phyloP scores from a whole-genome alignment of 2,113 vertebrate genomes.

The Melanerpes aurifrons region DNA sequence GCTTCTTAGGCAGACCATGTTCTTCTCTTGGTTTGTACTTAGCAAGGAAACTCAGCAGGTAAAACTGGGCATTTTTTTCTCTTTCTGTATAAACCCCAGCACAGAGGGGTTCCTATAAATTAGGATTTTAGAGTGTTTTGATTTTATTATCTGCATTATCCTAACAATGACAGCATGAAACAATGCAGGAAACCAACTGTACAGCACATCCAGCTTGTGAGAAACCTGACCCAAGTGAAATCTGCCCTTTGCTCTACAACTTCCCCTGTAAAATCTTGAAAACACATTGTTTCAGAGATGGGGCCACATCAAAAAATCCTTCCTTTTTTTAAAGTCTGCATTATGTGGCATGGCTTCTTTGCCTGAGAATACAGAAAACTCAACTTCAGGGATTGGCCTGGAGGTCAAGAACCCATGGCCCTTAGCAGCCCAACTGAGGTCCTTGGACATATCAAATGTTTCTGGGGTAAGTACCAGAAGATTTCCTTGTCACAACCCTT shows the following conservation, averaged over 20 bases:
- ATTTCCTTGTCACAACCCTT: neutral
- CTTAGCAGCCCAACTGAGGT: neutral
- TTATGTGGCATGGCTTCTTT: neutral
- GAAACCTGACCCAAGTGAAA: constrained; percentile 18
- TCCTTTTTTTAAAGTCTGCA: neutral
- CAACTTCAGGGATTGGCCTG: neutral
- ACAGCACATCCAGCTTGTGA: neutral
- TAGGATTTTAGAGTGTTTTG: neutral
- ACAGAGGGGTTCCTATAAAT: constrained; percentile 1
- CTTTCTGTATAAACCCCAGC: neutral
- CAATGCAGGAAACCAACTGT: neutral
- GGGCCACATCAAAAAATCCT: neutral
- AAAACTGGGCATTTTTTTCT: neutral
- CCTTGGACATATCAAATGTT: neutral
- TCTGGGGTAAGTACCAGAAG: neutral
- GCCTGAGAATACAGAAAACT: neutral
- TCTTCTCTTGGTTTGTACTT: neutral
- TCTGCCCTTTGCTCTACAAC: constrained; percentile 34
- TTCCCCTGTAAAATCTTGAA: constrained; percentile 35
- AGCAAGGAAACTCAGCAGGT: neutral
- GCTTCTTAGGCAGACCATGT: neutral
- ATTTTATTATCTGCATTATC: too few species aligned
- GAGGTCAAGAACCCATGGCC: neutral
- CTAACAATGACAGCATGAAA: constrained; percentile 3
- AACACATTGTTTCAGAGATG: neutral